phyloP scores from a whole-genome alignment of 1,140 invertebrate species.

The Pseudoatta argentina region DNA sequence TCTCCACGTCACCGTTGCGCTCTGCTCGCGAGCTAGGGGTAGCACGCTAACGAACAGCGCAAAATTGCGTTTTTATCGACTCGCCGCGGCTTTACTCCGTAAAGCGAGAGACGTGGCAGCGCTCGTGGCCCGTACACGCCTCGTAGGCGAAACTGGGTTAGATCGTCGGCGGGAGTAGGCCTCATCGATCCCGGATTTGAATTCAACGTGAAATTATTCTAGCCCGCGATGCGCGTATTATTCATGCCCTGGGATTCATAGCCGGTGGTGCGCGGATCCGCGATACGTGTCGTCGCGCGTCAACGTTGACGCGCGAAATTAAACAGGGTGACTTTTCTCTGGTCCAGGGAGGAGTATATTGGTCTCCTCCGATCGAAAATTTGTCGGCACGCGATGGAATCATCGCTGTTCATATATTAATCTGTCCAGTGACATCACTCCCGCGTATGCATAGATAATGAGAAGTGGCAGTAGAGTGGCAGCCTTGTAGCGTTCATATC shows the following conservation, averaged over 20 bases:
- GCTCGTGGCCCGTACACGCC: slow-evolving; percentile 53
- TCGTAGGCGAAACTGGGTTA: slow-evolving; percentile 72
- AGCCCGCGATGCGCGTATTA: slow-evolving; percentile 67
- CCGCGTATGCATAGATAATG: slow-evolving; percentile 8
- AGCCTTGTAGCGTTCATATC: neutral
- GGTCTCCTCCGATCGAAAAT: slow-evolving; percentile 15
- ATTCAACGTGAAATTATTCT: slow-evolving; percentile 74
- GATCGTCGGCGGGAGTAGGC: slow-evolving; percentile 69
- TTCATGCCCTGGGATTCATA: slow-evolving; percentile 57
- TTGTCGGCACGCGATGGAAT: slow-evolving; percentile 18
- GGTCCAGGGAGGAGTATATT: too few species aligned
- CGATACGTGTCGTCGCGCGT: slow-evolving; percentile 15
- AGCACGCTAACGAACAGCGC: slow-evolving; percentile 29
- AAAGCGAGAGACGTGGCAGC: neutral
- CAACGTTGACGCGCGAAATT: slow-evolving; percentile 33
- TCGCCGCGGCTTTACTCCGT: neutral
- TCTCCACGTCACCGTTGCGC: slow-evolving; percentile 7
- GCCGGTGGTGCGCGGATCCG: neutral
- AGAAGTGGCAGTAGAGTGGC: neutral
- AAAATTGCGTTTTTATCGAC: slow-evolving; percentile 68
- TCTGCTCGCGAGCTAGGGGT: neutral
- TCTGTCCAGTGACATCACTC: neutral
- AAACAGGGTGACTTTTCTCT: neutral
- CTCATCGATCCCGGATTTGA: slow-evolving; percentile 74
- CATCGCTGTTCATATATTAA: slow-evolving; percentile 40